These are phyloP conservation scores for Rhizomys pruinosus DNA, from an alignment of 2,113 vertebrate species.

Conservation along the genomic window DNA sequence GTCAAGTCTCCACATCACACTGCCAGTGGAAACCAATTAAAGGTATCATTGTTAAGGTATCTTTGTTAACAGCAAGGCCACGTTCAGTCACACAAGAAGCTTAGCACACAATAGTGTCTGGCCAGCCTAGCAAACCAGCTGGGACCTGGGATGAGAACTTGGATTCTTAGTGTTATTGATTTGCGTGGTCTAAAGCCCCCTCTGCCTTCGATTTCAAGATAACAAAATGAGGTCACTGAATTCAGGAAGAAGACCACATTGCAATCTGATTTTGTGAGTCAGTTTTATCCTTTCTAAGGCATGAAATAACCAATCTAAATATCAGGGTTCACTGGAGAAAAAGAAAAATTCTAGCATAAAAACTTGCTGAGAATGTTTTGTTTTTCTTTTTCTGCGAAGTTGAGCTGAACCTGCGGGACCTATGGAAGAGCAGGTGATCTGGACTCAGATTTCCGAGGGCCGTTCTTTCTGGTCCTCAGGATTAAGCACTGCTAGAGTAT, in stretches of 20 bases:
- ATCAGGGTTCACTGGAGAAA: background rate
- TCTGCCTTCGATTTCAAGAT: background rate
- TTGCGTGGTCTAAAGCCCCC: background rate
- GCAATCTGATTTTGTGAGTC: background rate
- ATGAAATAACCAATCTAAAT: background rate
- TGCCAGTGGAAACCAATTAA: background rate
- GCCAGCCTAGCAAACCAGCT: background rate
- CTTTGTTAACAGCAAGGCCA: background rate
- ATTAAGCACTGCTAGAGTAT: background rate
- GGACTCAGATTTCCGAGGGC: background rate
- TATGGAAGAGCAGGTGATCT: background rate
- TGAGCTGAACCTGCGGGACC: background rate
- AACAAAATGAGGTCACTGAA: background rate
- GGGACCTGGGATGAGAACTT: background rate
- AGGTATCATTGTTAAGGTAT: background rate
- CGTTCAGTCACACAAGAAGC: background rate
- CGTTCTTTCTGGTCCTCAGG: background rate
- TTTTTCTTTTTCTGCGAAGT: background rate
- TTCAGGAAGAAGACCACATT: background rate
- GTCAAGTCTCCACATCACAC: background rate
- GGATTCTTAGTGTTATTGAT: background rate
- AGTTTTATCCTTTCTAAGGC: constrained; percentile 8
- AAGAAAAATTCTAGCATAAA: background rate
- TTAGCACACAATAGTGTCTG: background rate
- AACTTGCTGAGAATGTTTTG: background rate